Evolutionary conservation across 2,113 vertebrate genomes (phyloP).

Genomic region (Condylura cristata): DNA sequence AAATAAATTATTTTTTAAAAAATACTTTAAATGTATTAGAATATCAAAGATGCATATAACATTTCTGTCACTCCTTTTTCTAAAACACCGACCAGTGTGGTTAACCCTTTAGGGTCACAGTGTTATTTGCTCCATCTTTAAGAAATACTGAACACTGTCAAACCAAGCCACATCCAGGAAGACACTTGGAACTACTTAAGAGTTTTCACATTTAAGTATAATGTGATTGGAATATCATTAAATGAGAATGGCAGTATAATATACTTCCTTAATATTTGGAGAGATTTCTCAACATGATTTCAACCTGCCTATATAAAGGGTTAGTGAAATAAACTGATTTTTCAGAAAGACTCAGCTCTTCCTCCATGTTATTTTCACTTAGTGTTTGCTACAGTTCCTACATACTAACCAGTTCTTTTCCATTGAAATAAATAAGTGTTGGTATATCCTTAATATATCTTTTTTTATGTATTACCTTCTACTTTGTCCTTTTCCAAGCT

Average conservation of each 20-base stretch:
- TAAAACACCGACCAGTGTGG: neutral
- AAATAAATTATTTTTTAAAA: too few relatives aligned
- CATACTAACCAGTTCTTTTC: neutral
- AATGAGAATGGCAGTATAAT: neutral
- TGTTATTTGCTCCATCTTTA: neutral
- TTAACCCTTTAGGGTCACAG: neutral
- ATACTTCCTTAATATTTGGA: neutral
- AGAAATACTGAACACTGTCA: neutral
- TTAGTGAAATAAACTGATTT: neutral
- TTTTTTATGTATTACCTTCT: neutral
- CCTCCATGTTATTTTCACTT: neutral
- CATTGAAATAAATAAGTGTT: neutral
- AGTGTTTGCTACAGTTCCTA: neutral
- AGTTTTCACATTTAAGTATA: neutral
- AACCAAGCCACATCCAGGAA: neutral
- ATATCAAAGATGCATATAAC: neutral
- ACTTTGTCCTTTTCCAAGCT: neutral
- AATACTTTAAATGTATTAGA: neutral
- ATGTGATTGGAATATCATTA: neutral
- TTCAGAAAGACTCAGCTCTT: slow-evolving; percentile 15
- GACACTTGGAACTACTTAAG: neutral
- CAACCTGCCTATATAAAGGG: slow-evolving; percentile 21
- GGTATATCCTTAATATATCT: neutral
- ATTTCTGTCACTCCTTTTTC: slow-evolving; percentile 31
- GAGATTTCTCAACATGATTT: neutral